Evolutionary conservation across 2,797 vertebrate genomes (phyloP).

Genomic region (Cossypha niveicapilla): DNA sequence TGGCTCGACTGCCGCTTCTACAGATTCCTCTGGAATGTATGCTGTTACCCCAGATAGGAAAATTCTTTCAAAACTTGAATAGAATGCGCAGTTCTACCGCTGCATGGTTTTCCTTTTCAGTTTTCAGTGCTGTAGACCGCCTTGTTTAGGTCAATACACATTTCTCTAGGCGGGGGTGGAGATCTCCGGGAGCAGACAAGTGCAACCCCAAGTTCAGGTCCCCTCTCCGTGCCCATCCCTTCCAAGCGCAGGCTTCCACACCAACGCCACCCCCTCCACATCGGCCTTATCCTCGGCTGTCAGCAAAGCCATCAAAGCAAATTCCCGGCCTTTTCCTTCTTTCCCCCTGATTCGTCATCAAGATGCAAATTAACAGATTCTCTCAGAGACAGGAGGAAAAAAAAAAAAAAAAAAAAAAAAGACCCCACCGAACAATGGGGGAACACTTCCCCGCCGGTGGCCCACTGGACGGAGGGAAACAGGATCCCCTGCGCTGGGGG

Average conservation of each 20-base stretch:
- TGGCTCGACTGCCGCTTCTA: background rate
- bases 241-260: background rate
- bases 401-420: background rate
- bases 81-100: background rate
- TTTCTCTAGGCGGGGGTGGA: background rate
- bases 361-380: background rate
- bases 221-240: background rate
- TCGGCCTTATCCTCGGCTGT: background rate
- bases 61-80: background rate
- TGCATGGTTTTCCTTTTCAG: background rate
- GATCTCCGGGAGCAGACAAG: background rate
- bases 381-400: accelerated
- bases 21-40: background rate
- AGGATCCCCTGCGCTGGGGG: background rate
- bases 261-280: background rate
- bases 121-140: accelerated
- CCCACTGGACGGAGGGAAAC: background rate
- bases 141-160: too few species aligned
- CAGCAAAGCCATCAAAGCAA: background rate
- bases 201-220: background rate
- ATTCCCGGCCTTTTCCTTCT: background rate
- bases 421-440: background rate
- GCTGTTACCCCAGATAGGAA: background rate
- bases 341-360: background rate
- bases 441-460: background rate